Evolutionary conservation across 2,888 invertebrate genomes (phyloP).

Genomic region (Globia sparganii): DNA sequence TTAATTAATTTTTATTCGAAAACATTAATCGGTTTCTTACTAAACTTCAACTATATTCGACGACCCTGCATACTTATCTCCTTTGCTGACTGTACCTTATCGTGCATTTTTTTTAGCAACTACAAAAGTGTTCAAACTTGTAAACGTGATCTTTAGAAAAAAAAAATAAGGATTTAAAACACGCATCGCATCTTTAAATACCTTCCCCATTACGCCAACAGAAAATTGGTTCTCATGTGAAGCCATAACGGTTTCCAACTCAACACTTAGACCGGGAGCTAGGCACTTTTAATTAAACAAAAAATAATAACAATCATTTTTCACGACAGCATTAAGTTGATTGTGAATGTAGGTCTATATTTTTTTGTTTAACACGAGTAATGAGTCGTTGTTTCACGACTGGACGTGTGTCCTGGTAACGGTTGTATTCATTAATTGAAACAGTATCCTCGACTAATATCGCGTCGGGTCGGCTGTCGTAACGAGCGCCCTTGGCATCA

Average conservation of each 20-base stretch:
- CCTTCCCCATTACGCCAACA: background rate
- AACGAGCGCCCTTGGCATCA: slow-evolving; percentile 75
- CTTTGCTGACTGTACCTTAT: too few species aligned
- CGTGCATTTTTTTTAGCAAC: background rate
- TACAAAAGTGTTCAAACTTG: background rate
- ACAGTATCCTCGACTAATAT: slow-evolving; percentile 56
- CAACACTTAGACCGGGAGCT: slow-evolving; percentile 31
- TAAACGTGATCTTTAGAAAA: background rate
- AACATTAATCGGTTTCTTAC: too few species aligned
- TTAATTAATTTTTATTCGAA: too few species aligned
- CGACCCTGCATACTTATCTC: too few species aligned
- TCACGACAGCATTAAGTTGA: slow-evolving; percentile 49
- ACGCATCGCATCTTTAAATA: background rate
- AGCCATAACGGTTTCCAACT: slow-evolving; percentile 34
- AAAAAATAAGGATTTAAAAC: background rate
- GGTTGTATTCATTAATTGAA: slow-evolving; percentile 63
- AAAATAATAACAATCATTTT: slow-evolving; percentile 35
- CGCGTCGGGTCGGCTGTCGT: slow-evolving; percentile 28
- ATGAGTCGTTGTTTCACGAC: slow-evolving; percentile 37
- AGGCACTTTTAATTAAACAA: slow-evolving; percentile 55
- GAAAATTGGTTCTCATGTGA: slow-evolving; percentile 37
- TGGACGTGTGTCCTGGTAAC: slow-evolving; percentile 31
- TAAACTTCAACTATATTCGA: too few species aligned
- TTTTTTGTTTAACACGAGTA: slow-evolving; percentile 42
- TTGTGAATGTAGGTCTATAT: slow-evolving; percentile 24